A percentile compares a stretch with the other conserved stretches of the same genome.
Evolutionary conservation across 2,888 invertebrate genomes (phyloP).

Genomic region (Drosophila pseudotalamancana): DNA sequence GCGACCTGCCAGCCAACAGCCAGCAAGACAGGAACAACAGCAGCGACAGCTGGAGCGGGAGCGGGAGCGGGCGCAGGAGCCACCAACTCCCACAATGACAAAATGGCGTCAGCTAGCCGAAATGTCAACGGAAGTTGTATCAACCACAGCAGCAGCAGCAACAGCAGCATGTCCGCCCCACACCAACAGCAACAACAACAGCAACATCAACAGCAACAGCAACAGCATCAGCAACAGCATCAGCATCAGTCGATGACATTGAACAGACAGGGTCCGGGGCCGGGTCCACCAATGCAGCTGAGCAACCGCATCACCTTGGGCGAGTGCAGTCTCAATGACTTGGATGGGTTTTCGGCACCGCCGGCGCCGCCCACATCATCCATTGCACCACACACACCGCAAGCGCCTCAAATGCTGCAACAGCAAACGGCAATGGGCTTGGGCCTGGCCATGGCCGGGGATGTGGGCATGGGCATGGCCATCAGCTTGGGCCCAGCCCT

Average conservation of each 20-base stretch:
- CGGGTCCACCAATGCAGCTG: conserved; percentile 50
- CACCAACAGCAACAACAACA: conserved; percentile 41
- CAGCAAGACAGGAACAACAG: conserved; percentile 33
- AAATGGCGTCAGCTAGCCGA: conserved; percentile 73
- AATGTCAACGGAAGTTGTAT: conserved; percentile 76
- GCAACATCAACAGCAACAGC: conserved; percentile 23
- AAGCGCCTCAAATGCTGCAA: conserved; percentile 64
- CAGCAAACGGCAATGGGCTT: conserved; percentile 37
- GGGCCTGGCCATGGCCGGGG: conserved; percentile 15
- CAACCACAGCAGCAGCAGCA: conserved; percentile 74
- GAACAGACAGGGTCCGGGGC: conserved; percentile 50
- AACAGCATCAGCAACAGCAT: conserved; percentile 33
- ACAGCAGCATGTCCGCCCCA: conserved; percentile 51
- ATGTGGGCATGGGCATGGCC: conserved; percentile 8
- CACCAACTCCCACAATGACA: conserved; percentile 68
- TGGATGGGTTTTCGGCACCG: conserved; percentile 53
- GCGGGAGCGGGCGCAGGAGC: conserved; percentile 38
- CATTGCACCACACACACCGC: conserved; percentile 50
- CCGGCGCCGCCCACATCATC: conserved; percentile 39
- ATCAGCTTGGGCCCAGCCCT: conserved; percentile 26
- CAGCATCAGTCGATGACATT: conserved; percentile 34
- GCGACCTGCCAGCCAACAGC: conserved; percentile 49
- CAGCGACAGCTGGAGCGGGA: conserved; percentile 40
- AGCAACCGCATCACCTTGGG: conserved; percentile 70
- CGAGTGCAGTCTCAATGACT: conserved; percentile 76